These are phyloP conservation scores for Salvelinus fontinalis DNA, from an alignment of 2,113 vertebrate species.

Conservation along the genomic window DNA sequence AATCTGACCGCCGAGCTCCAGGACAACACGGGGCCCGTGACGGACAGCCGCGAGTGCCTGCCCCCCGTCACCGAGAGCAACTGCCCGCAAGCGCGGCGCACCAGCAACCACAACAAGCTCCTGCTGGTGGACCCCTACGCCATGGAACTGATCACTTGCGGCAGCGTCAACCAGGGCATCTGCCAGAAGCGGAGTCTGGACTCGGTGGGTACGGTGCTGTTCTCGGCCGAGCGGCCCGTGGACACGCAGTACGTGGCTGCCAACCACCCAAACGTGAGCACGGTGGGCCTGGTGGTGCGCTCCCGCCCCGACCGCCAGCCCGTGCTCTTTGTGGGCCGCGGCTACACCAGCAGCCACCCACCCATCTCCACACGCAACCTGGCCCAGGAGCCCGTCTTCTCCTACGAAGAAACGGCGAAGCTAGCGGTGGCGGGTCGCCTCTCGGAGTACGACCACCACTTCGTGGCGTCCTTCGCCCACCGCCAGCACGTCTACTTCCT, in stretches of 20 bases:
- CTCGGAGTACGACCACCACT: conserved; percentile 96
- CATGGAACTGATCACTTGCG: conserved; percentile 89
- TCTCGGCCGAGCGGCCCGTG: conserved; percentile 86
- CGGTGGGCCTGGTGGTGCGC: conserved; percentile 87
- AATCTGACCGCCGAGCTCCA: conserved; percentile 76
- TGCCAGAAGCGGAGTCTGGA: conserved; percentile 88
- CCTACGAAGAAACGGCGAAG: conserved; percentile 96
- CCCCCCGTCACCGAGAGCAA: conserved; percentile 84
- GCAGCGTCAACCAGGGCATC: conserved; percentile 92
- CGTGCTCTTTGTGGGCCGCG: conserved; percentile 90
- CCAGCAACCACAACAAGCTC: conserved; percentile 93
- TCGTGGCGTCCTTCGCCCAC: conserved; percentile 86
- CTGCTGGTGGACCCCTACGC: conserved; percentile 83
- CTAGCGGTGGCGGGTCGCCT: conserved; percentile 89
- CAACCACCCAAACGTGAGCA: conserved; percentile 93
- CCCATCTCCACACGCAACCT: conserved; percentile 93
- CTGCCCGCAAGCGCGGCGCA: conserved; percentile 86
- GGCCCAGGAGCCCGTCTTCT: conserved; percentile 89
- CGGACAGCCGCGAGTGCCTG: conserved; percentile 91
- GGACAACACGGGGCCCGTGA: conserved; percentile 83
- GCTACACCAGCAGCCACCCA: conserved; percentile 94
- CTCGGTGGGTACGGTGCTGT: conserved; percentile 74
- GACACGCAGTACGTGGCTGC: conserved; percentile 96
- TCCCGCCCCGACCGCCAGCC: conserved; percentile 76
- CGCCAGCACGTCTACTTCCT: conserved; percentile 89